Conservation (phyloP, 2,888 invertebrate genomes). For the Branchipolynoe longqiensis region DNA sequence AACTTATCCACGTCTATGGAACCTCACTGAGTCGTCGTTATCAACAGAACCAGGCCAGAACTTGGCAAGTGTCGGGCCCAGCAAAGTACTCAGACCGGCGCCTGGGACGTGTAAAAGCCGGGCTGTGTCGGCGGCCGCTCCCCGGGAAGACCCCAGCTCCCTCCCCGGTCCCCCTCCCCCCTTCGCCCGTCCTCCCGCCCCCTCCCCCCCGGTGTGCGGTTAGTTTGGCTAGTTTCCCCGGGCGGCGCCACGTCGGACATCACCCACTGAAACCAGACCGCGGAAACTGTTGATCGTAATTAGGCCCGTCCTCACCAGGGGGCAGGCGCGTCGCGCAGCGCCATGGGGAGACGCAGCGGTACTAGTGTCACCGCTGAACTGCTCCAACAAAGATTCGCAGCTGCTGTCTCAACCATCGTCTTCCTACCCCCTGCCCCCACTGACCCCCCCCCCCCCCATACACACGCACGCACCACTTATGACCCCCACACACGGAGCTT, state of each 20-base stretch:
- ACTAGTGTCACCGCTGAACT: constrained; percentile 11
- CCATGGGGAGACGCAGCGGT: not conserved
- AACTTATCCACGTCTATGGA: no score
- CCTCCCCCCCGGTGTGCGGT: not conserved
- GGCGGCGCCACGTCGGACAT: constrained; percentile 17
- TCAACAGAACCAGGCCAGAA: constrained; percentile 27
- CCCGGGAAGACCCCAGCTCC: not conserved
- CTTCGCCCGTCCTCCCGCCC: not conserved
- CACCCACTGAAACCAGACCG: constrained; percentile 24
- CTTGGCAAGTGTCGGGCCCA: constrained; percentile 17
- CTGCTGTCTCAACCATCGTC: not conserved
- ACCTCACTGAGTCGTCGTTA: not conserved
- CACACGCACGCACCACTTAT: not conserved
- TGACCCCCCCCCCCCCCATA: not conserved
- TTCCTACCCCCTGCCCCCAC: not conserved
- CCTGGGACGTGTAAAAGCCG: constrained; percentile 2
- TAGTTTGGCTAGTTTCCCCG: constrained; percentile 38
- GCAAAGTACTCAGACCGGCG: constrained; percentile 18
- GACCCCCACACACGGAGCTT: not conserved
- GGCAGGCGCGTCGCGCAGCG: constrained; percentile 18
- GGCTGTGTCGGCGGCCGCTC: no score
- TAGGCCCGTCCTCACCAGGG: constrained; percentile 28
- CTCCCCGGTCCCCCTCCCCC: not conserved
- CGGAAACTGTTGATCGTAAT: constrained; percentile 47
- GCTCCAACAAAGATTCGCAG: constrained; percentile 15